phyloP scores from a whole-genome alignment of 2,797 vertebrate species.

The Girardinus metallicus region DNA sequence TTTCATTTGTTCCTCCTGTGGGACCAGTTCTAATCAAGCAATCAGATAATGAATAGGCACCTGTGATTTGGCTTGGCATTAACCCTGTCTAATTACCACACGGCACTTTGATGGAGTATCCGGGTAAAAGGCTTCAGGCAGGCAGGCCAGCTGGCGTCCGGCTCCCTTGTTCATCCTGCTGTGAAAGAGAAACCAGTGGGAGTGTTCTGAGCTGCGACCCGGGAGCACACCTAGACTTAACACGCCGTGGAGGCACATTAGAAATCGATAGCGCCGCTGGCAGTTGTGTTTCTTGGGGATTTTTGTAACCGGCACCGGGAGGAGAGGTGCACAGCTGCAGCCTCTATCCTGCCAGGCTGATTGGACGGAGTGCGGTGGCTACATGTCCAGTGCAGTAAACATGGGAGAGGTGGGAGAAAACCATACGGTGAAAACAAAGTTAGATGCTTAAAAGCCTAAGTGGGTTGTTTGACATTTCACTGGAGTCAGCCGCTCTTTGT shows the following conservation, averaged over 20 bases:
- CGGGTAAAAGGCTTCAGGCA: conserved; percentile 48
- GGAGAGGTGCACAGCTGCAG: conserved; percentile 17
- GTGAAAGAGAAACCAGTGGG: conserved; percentile 52
- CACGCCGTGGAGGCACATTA: conserved; percentile 22
- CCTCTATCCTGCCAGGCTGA: conserved; percentile 10
- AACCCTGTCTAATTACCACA: conserved; percentile 70
- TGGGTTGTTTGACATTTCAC: conserved; percentile 48
- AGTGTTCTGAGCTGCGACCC: conserved; percentile 55
- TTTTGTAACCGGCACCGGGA: conserved; percentile 33
- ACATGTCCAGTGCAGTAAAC: background rate
- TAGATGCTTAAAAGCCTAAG: conserved; percentile 34
- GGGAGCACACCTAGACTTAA: conserved; percentile 40
- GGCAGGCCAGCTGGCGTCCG: conserved; percentile 60
- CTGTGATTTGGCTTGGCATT: conserved; percentile 57
- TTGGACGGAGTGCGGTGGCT: background rate
- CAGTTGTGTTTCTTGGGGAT: conserved; percentile 32
- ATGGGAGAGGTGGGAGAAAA: background rate
- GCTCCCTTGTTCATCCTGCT: conserved; percentile 43
- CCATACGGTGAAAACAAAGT: conserved; percentile 26
- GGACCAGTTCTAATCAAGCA: conserved; percentile 46
- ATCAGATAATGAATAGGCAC: conserved; percentile 55
- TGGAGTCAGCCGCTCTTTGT: conserved; percentile 42
- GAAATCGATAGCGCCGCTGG: conserved; percentile 55
- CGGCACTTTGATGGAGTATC: conserved; percentile 62
- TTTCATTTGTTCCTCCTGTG: conserved; percentile 28